These are phyloP conservation scores for Bufotes viridis DNA, from an alignment of 2,797 vertebrate species.

Conservation along the genomic window DNA sequence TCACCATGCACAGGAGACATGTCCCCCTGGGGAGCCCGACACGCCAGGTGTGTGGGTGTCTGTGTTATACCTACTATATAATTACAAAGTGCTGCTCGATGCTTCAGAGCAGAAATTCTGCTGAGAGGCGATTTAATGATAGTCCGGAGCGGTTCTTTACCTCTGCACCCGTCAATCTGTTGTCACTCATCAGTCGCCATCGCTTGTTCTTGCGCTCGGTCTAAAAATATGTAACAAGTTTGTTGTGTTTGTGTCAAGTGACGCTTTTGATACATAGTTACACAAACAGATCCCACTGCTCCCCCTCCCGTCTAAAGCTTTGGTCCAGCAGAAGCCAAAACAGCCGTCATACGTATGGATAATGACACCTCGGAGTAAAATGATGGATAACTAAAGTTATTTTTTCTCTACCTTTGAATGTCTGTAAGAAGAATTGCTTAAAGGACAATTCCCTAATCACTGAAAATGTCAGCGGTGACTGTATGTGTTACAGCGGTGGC, in stretches of 20 bases:
- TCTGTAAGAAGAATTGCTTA: too few relatives aligned
- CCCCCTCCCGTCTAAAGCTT: not conserved
- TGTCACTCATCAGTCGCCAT: not conserved
- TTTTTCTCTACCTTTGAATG: too few relatives aligned
- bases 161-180: not conserved
- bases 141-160: not conserved
- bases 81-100: conserved; percentile 9
- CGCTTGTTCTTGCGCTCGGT: not conserved
- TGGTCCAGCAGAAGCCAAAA: not conserved
- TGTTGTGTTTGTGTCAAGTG: not conserved
- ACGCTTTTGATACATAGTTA: not conserved
- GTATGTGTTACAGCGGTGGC: too few relatives aligned
- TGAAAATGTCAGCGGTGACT: too few relatives aligned
- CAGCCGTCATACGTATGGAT: not conserved
- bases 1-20: not conserved
- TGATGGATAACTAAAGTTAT: too few relatives aligned
- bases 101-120: conserved; percentile 8
- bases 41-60: conserved; percentile 7
- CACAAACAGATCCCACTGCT: not conserved
- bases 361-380: too few relatives aligned
- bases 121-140: conserved; percentile 13
- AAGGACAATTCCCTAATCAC: not conserved
- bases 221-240: not conserved
- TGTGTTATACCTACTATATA: not conserved
- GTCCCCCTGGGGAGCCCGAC: not conserved